Evolutionary conservation across 2,888 invertebrate species (phyloP), one percentile per base, ranked within the genome.

Genomic region (Thysanoteuthis rhombus): DNA sequence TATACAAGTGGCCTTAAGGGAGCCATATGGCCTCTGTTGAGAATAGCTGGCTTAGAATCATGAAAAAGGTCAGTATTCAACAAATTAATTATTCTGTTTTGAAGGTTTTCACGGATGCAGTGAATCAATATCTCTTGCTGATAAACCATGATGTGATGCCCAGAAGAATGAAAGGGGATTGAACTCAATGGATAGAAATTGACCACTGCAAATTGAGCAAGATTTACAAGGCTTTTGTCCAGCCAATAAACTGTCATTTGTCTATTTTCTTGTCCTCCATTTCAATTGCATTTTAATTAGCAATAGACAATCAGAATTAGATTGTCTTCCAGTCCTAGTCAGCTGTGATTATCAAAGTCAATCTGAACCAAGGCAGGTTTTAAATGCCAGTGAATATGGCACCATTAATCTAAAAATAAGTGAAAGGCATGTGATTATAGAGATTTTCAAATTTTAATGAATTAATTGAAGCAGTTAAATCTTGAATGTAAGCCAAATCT

Each of bases 181-280:
- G 75, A 75, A 75, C 75, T 1, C 75, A n/a, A 75, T 75, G 5
- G 75, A 75, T 75, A 75, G n/a, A 75, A 75, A 75, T n/a, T 75
- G 75, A 75, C 75, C 75, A 75, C 36, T 75, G n/a, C 75, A 58
- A 58, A 32, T 58, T 32, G 8, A 58, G 58, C 58, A 75, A 75
- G 75, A 36, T 75, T 75, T 36, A 75, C 36, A 75, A 25, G 75
- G n/a, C 75, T 16, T 75, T 75, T 75, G 75, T 75, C 75, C n/a
- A 75, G 75, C n/a, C n/a, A 75, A 75, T 75, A 75, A 75, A 75
- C 75, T 75, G n/a, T n/a, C 75, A n/a, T 75, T 75, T 75, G 75
- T 75, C 75, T 75, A 36, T 75, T 36, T 75, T 16, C 75, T n/a
- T 75, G 75, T 36, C 75, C 36, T 36, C 36, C 75, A 75, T 75